phyloP scores from a whole-genome alignment of 2,113 vertebrate species.

The Rafetus swinhoei region DNA sequence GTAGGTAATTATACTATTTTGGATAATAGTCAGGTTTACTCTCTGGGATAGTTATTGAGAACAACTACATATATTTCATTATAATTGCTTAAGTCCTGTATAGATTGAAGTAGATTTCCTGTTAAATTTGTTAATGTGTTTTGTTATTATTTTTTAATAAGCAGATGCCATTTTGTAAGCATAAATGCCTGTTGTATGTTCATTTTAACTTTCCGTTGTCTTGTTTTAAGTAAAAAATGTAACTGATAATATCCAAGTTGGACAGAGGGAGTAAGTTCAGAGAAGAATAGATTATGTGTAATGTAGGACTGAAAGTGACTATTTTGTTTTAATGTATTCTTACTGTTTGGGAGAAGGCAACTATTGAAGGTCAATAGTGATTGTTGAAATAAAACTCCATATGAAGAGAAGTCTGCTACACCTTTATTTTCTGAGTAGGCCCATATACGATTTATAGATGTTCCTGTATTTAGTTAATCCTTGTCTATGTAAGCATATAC shows the following conservation, averaged over 20 bases:
- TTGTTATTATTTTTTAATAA: constrained; percentile 6
- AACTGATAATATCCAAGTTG: background rate
- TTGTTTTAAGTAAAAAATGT: background rate
- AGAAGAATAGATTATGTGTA: background rate
- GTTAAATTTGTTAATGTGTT: constrained; percentile 38
- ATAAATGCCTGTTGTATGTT: constrained; percentile 28
- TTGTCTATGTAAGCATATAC: background rate
- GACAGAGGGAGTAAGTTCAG: background rate
- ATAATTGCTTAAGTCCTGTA: constrained; percentile 59
- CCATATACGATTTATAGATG: background rate
- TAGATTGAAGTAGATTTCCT: constrained; percentile 53
- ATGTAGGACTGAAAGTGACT: background rate
- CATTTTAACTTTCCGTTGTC: constrained; percentile 21
- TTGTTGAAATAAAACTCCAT: background rate
- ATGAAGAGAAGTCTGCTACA: background rate
- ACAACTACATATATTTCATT: constrained; percentile 48
- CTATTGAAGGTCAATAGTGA: background rate
- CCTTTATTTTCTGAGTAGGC: background rate
- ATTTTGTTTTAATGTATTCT: background rate
- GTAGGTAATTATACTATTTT: constrained; percentile 64
- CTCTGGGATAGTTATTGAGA: constrained; percentile 57
- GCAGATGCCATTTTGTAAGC: background rate
- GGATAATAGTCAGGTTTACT: constrained; percentile 67
- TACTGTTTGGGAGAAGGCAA: background rate
- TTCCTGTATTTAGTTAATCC: background rate